These are phyloP conservation scores for Microplitis mediator DNA, from an alignment of 1,140 invertebrate species.

Conservation along the genomic window DNA sequence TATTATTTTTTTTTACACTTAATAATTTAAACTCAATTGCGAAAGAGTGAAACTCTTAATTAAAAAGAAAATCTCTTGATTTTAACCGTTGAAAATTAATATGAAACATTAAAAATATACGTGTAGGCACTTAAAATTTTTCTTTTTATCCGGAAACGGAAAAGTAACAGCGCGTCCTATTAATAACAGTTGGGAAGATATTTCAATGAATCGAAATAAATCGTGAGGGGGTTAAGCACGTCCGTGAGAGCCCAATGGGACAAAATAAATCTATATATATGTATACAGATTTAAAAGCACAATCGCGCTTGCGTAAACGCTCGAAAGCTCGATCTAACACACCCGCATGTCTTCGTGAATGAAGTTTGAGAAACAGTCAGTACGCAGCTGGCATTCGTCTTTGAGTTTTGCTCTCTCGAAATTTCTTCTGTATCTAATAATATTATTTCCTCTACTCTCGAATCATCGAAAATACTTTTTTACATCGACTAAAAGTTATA, in stretches of 20 bases:
- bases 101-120: too few species aligned
- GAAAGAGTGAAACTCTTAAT: too few species aligned
- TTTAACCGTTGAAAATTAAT: too few species aligned
- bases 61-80: too few species aligned
- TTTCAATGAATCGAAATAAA: conserved; percentile 24
- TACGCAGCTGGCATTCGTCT: conserved; percentile 7
- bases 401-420: background rate
- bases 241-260: background rate
- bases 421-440: background rate
- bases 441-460: background rate
- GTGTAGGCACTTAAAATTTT: too few species aligned
- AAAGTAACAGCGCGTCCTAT: conserved; percentile 4
- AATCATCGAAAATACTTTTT: background rate
- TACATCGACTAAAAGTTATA: too few species aligned
- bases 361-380: conserved; percentile 9
- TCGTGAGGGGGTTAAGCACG: conserved; percentile 1
- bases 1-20: too few species aligned
- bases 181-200: conserved; percentile 16
- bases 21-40: too few species aligned
- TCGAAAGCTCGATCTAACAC: background rate
- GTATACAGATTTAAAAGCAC: background rate
- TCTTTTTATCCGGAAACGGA: conserved; percentile 13
- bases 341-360: conserved; percentile 20
- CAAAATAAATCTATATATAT: background rate
- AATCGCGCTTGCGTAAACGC: conserved; percentile 13